Evolutionary conservation across 2,797 vertebrate genomes (phyloP).

Genomic region (Coilia nasus): DNA sequence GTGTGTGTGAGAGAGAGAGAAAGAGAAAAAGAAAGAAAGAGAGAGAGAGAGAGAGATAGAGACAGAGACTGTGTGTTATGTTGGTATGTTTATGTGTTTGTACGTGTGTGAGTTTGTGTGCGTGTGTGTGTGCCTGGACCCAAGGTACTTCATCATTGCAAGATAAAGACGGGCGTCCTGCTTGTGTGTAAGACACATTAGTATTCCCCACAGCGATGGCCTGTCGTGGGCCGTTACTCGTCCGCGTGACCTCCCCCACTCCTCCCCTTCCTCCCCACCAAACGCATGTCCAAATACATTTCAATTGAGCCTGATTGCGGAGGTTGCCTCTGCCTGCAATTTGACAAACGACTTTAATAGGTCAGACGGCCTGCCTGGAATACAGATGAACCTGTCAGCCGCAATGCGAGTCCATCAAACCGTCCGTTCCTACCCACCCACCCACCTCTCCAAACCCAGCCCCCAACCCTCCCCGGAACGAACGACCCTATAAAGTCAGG

Average conservation of each 20-base stretch:
- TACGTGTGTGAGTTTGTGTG: constrained; percentile 60
- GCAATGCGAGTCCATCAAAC: background rate
- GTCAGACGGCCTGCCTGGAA: constrained; percentile 64
- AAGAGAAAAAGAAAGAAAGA: constrained; percentile 12
- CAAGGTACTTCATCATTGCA: constrained; percentile 68
- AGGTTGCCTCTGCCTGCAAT: constrained; percentile 70
- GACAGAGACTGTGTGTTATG: background rate
- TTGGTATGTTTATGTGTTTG: constrained; percentile 35
- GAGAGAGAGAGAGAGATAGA: too few relatives aligned
- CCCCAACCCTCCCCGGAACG: background rate
- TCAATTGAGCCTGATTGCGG: constrained; percentile 70
- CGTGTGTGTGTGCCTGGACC: constrained; percentile 67
- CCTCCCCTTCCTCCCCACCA: constrained; percentile 64
- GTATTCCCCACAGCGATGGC: constrained; percentile 68
- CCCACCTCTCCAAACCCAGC: background rate
- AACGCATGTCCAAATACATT: constrained; percentile 81
- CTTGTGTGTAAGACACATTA: constrained; percentile 67
- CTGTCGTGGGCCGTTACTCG: constrained; percentile 75
- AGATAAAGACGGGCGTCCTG: constrained; percentile 61
- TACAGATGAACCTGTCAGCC: constrained; percentile 62
- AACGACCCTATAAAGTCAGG: too few relatives aligned
- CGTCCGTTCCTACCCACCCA: background rate
- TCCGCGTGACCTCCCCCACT: constrained; percentile 39
- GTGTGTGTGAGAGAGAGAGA: constrained; percentile 38
- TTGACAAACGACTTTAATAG: constrained; percentile 81